Evolutionary conservation across 2,797 vertebrate species (phyloP).

Genomic region (Smutsia temminckii): DNA sequence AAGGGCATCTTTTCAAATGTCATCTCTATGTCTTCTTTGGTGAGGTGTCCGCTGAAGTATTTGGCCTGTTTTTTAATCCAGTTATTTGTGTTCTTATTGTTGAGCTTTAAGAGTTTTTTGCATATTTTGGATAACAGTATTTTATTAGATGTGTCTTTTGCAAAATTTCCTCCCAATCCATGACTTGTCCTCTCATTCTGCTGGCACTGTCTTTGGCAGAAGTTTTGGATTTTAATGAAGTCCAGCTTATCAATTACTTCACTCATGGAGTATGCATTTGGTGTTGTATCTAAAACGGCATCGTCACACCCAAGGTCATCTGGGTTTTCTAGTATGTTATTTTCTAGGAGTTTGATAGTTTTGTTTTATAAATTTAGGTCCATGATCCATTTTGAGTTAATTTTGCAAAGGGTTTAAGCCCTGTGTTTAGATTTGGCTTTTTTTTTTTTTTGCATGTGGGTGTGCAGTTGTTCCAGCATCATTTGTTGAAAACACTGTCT

Average conservation of each 20-base stretch:
- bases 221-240: neutral
- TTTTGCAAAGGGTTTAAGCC: neutral
- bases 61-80: neutral
- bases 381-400: neutral
- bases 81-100: neutral
- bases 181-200: neutral
- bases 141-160: neutral
- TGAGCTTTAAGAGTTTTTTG: neutral
- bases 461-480: neutral
- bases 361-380: neutral
- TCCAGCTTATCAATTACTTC: neutral
- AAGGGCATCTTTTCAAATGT: neutral
- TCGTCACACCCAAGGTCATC: neutral
- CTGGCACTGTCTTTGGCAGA: neutral
- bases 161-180: neutral
- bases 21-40: neutral
- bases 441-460: no score
- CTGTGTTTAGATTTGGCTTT: neutral
- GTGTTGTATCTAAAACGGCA: neutral
- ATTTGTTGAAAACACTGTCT: neutral
- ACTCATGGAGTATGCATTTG: neutral
- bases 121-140: neutral
- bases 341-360: neutral
- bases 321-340: neutral
- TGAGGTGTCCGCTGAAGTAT: neutral